Conservation (phyloP, 2,113 vertebrate genomes). For the Galbula dea region DNA sequence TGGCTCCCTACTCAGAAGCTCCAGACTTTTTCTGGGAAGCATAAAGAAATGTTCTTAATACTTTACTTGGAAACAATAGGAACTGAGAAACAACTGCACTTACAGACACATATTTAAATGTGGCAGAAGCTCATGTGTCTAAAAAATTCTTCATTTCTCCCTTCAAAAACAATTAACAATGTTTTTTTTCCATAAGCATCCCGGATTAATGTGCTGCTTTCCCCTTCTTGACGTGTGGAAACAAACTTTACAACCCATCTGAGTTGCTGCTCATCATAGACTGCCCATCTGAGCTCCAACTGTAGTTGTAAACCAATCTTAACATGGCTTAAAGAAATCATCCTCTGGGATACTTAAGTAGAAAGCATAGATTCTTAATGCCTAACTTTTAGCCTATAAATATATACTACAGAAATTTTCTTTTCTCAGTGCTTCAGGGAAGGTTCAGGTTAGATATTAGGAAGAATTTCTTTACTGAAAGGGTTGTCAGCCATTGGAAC, state of each 20-base stretch:
- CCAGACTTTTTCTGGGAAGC: background rate
- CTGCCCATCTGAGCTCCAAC: background rate
- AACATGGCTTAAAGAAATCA: background rate
- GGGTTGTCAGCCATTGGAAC: no score
- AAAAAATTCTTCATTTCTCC: background rate
- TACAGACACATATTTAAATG: background rate
- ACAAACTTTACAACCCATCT: no score
- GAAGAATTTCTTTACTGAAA: no score
- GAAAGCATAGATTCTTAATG: background rate
- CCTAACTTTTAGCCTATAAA: background rate
- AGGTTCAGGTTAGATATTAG: no score
- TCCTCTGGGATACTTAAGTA: background rate
- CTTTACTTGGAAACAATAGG: background rate
- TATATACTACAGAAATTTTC: background rate
- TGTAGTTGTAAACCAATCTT: background rate
- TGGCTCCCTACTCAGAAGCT: background rate
- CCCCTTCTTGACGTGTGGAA: background rate
- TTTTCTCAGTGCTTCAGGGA: background rate
- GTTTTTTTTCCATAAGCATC: background rate
- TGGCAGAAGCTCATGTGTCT: accelerated
- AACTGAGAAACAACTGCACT: background rate
- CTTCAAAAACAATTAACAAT: background rate
- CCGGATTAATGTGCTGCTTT: background rate
- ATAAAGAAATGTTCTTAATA: background rate
- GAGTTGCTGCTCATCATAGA: no score